Conservation (phyloP, 2,797 vertebrate genomes). For the Diglossa cyanea region DNA sequence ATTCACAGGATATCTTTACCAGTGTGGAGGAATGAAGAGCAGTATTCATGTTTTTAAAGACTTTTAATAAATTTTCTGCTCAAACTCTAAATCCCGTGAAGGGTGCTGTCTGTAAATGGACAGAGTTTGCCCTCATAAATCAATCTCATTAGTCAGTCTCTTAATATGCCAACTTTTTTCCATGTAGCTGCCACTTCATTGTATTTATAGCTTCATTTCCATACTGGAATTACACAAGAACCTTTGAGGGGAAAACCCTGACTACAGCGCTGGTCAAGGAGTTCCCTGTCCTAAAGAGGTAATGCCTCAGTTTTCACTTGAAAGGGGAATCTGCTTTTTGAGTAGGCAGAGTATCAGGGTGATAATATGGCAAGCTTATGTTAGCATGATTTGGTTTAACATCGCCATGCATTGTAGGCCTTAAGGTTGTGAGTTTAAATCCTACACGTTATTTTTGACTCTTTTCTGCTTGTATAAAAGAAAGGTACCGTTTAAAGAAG, state of each 20-base stretch:
- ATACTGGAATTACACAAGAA: not conserved
- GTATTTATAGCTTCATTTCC: not conserved
- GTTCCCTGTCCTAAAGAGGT: not conserved
- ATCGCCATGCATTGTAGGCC: not conserved
- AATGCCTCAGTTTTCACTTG: not conserved
- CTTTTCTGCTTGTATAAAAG: not conserved
- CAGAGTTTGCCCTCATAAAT: not conserved
- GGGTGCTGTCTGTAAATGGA: not conserved
- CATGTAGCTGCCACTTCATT: not conserved
- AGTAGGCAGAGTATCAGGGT: not conserved
- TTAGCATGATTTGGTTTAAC: not conserved
- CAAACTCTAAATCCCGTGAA: not conserved
- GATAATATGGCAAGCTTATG: not conserved
- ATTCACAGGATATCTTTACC: not conserved
- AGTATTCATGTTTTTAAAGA: not conserved
- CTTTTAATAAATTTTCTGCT: not conserved
- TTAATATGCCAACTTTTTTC: not conserved
- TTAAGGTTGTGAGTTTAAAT: not conserved
- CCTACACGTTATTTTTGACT: rapidly evolving
- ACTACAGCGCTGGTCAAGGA: not conserved
- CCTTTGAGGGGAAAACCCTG: not conserved
- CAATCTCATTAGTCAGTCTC: not conserved
- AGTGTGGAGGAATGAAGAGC: not conserved
- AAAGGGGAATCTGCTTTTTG: not conserved
- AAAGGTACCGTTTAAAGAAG: not conserved